phyloP scores from a whole-genome alignment of 2,888 invertebrate genomes.

The Eilema caniola region DNA sequence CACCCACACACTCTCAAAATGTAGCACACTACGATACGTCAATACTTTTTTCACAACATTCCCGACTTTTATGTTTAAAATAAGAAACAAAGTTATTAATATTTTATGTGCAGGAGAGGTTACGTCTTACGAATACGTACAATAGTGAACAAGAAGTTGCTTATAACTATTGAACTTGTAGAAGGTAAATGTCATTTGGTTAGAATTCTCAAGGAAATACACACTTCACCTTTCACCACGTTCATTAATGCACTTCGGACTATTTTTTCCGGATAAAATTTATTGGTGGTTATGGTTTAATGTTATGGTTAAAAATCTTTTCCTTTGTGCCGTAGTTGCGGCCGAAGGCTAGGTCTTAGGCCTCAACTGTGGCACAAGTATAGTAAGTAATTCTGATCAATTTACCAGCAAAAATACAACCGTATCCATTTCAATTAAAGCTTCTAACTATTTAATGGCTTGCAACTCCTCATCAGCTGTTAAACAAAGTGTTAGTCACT shows the following conservation, averaged over 20 bases:
- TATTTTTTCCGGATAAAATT: neutral
- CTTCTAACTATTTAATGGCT: neutral
- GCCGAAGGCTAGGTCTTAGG: too few species aligned
- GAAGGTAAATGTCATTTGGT: neutral
- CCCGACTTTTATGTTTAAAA: conserved; percentile 35
- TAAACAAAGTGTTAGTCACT: too few species aligned
- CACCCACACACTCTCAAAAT: conserved; percentile 40
- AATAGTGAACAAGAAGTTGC: neutral
- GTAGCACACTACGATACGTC: conserved; percentile 42
- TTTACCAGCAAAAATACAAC: too few species aligned
- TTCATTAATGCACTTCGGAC: neutral
- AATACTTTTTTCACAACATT: conserved; percentile 48
- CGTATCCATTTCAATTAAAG: neutral
- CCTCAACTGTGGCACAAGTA: too few species aligned
- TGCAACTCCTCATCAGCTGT: too few species aligned
- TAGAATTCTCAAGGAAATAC: neutral
- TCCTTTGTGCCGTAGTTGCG: too few species aligned
- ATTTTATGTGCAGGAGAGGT: conserved; percentile 14
- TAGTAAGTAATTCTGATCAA: neutral
- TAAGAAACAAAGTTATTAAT: conserved; percentile 25
- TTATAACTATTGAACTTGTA: neutral
- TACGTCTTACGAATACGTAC: neutral
- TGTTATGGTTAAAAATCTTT: neutral
- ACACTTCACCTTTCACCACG: neutral
- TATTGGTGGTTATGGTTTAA: too few species aligned